Base-by-base conservation (phyloP, 2,888 invertebrate species). In the Amblyjoppa proteus region DNA sequence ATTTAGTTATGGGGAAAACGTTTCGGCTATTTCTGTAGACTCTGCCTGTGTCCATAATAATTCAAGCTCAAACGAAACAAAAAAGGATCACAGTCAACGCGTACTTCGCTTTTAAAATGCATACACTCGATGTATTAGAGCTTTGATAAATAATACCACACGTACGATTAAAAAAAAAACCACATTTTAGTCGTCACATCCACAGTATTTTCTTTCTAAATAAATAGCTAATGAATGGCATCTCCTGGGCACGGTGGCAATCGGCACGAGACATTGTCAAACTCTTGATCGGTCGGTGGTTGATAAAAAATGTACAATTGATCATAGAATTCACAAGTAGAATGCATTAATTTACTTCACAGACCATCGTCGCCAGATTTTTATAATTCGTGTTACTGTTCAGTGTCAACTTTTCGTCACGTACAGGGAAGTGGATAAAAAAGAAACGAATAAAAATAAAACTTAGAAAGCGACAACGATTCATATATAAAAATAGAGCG, bases 161-260 rank as follows among this genome's bases (percentile, higher is more conserved):
- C 45, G 45, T 49, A 16, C 45, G 16, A 16, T 49, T 1, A 20
- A 20, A 34, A 34, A 3, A 28, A 58, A 58, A 58, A 58, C 58
- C 53, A 20, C 20, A 49, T 58, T 3, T 25, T 28, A 25, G 28
- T 58, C 58, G 13, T 81, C 76, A 41, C n/a, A 76, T 86, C 78
- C 71, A 75, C 53, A 75, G 78, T 78, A 84, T 84, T 81, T 78
- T 74, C 64, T 77, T 85, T 81, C 78, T 56, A 75, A 73, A 71
- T 79, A 16, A 74, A 16, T 25, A 74, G 45, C 49, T 51, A 41
- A 86, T 84, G 84, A 64, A 83, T 84, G 82, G 77, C 79, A 83
- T 88, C 84, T 88, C 87, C 88, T 88, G 88, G 88, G 86, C 85
- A 89, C 88, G 86, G 83, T 85, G 80, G 81, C 83, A 86, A 73